phyloP scores from a whole-genome alignment of 2,113 vertebrate species.

The Ochotona princeps region DNA sequence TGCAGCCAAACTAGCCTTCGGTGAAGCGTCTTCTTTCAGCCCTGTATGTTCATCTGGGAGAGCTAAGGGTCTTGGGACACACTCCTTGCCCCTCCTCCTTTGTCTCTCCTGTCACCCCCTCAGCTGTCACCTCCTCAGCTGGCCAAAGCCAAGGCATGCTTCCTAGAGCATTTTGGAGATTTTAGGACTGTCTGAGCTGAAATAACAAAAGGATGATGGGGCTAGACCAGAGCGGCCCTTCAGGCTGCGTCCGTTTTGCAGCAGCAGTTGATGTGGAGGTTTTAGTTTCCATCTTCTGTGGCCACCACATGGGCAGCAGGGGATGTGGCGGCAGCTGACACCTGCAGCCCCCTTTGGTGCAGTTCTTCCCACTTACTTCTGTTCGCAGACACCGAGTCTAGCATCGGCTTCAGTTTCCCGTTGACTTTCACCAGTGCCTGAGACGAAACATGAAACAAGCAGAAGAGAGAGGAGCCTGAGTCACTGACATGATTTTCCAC shows the following conservation, averaged over 20 bases:
- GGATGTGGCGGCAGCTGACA: constrained; percentile 67
- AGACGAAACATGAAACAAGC: constrained; percentile 59
- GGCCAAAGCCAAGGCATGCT: constrained; percentile 66
- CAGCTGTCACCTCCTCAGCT: background rate
- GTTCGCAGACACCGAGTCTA: constrained; percentile 93
- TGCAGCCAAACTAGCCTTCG: constrained; percentile 72
- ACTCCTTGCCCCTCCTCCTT: background rate
- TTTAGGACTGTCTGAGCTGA: constrained; percentile 68
- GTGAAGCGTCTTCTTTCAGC: constrained; percentile 59
- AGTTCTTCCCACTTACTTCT: constrained; percentile 96
- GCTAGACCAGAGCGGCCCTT: constrained; percentile 67
- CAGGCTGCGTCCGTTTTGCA: constrained; percentile 43
- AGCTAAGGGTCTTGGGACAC: constrained; percentile 55
- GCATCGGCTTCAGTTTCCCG: constrained; percentile 95
- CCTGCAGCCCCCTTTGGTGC: constrained; percentile 89
- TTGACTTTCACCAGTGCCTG: constrained; percentile 96
- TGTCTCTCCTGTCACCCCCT: background rate
- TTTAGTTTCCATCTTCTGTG: constrained; percentile 82
- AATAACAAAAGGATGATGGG: constrained; percentile 56
- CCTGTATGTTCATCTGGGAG: constrained; percentile 45
- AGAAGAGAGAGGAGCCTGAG: constrained; percentile 4
- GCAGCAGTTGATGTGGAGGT: constrained; percentile 32
- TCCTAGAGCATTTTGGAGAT: constrained; percentile 47
- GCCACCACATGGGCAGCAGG: constrained; percentile 69
- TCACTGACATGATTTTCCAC: constrained; percentile 18